These are phyloP conservation scores for Chiridota heheva DNA, from an alignment of 35 echinoderm and acorn worm genomes.

Conservation along the genomic window DNA sequence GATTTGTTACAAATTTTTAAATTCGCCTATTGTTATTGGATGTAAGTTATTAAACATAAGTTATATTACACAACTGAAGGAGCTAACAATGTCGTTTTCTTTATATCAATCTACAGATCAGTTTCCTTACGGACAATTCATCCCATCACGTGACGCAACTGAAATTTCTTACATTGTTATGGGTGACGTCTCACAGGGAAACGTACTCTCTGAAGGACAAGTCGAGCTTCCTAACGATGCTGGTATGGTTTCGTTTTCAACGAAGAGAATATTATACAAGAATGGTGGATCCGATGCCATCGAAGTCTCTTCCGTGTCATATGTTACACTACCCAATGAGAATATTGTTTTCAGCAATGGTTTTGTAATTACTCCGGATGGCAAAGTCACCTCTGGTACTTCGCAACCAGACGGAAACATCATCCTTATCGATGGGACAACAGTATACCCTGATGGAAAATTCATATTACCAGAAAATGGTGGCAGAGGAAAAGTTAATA, in stretches of 20 bases:
- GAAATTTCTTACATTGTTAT: conserved; percentile 22
- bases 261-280: background rate
- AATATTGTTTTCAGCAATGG: conserved; percentile 14
- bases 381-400: conserved; percentile 5
- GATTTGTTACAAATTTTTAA: too few species aligned
- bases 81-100: too few species aligned
- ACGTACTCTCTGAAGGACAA: background rate
- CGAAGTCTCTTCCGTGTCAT: background rate
- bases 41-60: too few species aligned
- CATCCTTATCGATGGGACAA: conserved; percentile 31
- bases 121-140: background rate
- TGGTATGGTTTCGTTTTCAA: background rate
- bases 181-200: background rate
- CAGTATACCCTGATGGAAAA: conserved; percentile 20
- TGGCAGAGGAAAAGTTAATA: conserved; percentile 12
- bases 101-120: background rate
- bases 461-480: conserved; percentile 12
- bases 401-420: background rate
- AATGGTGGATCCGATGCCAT: background rate
- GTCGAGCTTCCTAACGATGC: background rate
- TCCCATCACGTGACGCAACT: background rate
- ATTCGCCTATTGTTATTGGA: too few species aligned
- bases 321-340: conserved; percentile 23
- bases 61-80: too few species aligned
- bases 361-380: conserved; percentile 19